Percentiles rank a stretch among this genome's conserved stretches.
Conservation (phyloP, 2,888 invertebrate species). For the Acanthoscelides obtectus region DNA sequence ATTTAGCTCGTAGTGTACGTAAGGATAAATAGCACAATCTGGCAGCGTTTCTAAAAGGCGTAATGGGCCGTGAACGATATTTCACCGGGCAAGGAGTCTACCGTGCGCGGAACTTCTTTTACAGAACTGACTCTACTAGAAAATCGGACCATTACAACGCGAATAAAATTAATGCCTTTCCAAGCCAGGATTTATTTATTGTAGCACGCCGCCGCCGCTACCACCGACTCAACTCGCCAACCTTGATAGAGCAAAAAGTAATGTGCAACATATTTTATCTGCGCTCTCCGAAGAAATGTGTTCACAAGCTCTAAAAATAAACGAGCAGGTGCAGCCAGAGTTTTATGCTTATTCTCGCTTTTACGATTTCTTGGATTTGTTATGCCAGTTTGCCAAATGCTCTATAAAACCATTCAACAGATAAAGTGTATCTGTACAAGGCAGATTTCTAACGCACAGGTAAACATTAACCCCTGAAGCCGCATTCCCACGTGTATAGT, state of each 20-base stretch:
- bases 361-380: background rate
- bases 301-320: background rate
- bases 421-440: background rate
- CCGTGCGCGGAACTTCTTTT: slow-evolving; percentile 21
- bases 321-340: background rate
- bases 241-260: slow-evolving; percentile 1
- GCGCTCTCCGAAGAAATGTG: background rate
- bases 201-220: background rate
- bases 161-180: slow-evolving; percentile 21
- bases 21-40: slow-evolving; percentile 30
- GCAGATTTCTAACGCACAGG: too few relatives aligned
- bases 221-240: too few relatives aligned
- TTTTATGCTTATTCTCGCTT: background rate
- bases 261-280: slow-evolving; percentile 1
- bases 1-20: background rate
- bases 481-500: too few relatives aligned
- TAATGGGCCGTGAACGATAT: slow-evolving; percentile 37
- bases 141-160: slow-evolving; percentile 26
- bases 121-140: slow-evolving; percentile 25
- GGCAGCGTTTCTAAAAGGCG: slow-evolving; percentile 23
- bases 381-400: background rate
- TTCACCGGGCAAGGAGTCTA: slow-evolving; percentile 26
- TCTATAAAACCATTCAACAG: background rate
- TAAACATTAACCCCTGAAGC: too few relatives aligned
- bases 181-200: slow-evolving; percentile 9